These are phyloP conservation scores for Pipistrellus pygmaeus DNA, from an alignment of 2,797 vertebrate genomes.

Conservation along the genomic window DNA sequence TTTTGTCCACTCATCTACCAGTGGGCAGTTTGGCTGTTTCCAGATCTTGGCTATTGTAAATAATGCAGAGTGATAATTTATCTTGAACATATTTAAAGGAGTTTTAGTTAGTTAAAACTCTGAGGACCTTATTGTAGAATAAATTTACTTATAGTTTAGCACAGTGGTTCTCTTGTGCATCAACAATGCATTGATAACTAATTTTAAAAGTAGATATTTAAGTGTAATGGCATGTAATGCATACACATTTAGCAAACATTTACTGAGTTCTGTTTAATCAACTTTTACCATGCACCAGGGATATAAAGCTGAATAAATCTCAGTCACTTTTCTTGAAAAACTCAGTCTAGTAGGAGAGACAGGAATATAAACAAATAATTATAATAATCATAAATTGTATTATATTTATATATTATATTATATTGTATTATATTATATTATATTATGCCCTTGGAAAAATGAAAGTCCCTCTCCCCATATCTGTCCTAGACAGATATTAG, in stretches of 20 bases:
- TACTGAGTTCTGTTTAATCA: conserved; percentile 35
- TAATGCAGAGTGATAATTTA: conserved; percentile 1
- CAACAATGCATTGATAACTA: conserved; percentile 61
- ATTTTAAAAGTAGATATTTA: conserved; percentile 59
- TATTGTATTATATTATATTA: conserved; percentile 32
- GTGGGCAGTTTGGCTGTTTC: neutral
- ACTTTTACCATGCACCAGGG: neutral
- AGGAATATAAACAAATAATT: conserved; percentile 55
- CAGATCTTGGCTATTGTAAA: neutral
- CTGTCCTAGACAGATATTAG: neutral
- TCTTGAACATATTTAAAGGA: conserved; percentile 34
- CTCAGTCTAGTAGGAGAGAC: neutral
- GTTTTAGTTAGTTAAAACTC: conserved; percentile 41
- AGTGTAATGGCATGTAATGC: conserved; percentile 46
- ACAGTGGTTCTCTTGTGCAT: conserved; percentile 39
- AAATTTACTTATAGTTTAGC: conserved; percentile 47
- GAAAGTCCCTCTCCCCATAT: neutral
- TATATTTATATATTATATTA: neutral
- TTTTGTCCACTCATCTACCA: neutral
- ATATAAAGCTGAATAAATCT: conserved; percentile 47
- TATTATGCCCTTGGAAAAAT: neutral
- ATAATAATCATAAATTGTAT: conserved; percentile 10
- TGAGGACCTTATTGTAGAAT: conserved; percentile 29
- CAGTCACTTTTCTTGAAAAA: conserved; percentile 19
- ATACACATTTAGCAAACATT: conserved; percentile 59